Evolutionary conservation across 2,113 vertebrate genomes (phyloP).

Genomic region (Murina feae): DNA sequence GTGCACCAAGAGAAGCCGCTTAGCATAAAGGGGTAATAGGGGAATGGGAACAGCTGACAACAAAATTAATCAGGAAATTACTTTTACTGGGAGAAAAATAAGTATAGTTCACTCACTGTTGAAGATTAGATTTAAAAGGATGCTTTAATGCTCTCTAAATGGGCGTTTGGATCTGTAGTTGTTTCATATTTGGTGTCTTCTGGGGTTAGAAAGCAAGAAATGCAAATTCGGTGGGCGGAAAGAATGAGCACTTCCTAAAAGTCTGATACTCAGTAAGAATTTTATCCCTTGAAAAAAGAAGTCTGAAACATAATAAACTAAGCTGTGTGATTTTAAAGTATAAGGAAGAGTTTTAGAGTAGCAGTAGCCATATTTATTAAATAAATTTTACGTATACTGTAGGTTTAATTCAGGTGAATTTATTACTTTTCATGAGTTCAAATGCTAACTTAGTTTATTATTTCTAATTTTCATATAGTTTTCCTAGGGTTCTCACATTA

Average conservation of each 20-base stretch:
- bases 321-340: background rate
- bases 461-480: background rate
- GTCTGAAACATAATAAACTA: background rate
- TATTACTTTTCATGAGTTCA: background rate
- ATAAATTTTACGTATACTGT: background rate
- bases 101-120: background rate
- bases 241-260: background rate
- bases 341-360: background rate
- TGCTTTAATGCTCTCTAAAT: background rate
- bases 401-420: background rate
- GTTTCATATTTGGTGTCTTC: background rate
- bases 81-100: background rate
- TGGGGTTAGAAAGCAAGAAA: background rate
- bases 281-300: slow-evolving; percentile 11
- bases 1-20: background rate
- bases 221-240: background rate
- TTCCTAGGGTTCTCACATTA: background rate
- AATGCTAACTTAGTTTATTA: background rate
- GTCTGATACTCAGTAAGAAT: background rate
- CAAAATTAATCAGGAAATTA: background rate
- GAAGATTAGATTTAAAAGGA: background rate
- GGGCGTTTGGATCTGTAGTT: background rate
- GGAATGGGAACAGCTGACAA: background rate
- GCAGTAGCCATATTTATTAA: background rate
- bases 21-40: background rate